These are phyloP conservation scores for Tamias sibiricus DNA, from an alignment of 2,113 vertebrate genomes.

Conservation along the genomic window DNA sequence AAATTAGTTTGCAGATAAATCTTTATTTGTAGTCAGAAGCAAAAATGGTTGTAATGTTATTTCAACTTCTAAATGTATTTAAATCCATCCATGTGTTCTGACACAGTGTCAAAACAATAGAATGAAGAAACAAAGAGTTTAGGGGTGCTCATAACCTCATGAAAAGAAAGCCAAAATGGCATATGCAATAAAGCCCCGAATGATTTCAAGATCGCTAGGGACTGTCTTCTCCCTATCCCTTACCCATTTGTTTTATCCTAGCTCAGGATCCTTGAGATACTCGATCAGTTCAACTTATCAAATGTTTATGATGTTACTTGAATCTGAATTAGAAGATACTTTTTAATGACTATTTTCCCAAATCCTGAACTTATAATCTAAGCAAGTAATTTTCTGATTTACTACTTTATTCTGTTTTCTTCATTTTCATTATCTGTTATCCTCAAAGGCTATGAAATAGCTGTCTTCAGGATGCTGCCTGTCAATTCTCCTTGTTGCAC, in stretches of 20 bases:
- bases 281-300: neutral
- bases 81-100: conserved; percentile 8
- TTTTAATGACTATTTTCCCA: neutral
- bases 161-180: neutral
- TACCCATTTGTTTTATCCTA: neutral
- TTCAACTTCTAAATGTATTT: conserved; percentile 6
- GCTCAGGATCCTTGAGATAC: neutral
- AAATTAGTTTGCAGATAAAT: neutral
- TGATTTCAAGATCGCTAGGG: neutral
- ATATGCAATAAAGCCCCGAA: neutral
- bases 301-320: neutral
- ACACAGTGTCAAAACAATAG: neutral
- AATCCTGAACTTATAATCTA: neutral
- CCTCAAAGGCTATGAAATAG: neutral
- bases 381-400: neutral
- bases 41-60: neutral
- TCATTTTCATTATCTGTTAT: neutral
- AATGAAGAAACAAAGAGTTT: neutral
- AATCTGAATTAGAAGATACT: neutral
- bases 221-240: neutral
- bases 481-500: neutral
- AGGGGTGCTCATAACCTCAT: neutral
- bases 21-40: conserved; percentile 49
- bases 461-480: neutral
- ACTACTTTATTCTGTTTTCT: neutral